Conservation (phyloP, 2,888 invertebrate species). For the Ecliptopera silaceata region DNA sequence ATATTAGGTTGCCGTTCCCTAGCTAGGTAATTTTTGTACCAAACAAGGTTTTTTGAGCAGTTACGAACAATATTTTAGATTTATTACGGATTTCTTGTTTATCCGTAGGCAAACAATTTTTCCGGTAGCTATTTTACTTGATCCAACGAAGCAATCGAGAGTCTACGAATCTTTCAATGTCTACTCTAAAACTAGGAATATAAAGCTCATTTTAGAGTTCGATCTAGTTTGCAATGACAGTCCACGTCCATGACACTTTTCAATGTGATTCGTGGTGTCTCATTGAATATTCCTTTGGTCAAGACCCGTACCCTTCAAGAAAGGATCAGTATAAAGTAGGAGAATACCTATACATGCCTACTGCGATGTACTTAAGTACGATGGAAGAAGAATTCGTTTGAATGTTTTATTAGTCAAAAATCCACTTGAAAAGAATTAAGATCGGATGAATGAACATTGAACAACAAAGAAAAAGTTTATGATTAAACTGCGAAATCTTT, state of each 20-base stretch:
- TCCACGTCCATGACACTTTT: conserved; percentile 7
- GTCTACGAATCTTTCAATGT: no score
- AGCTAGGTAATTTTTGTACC: no score
- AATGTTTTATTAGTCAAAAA: conserved; percentile 13
- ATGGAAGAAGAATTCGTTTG: conserved; percentile 1
- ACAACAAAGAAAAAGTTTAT: no score
- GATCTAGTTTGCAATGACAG: background rate
- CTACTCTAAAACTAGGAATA: background rate
- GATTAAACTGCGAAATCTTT: no score
- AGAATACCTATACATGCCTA: conserved; percentile 10
- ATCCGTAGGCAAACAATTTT: no score
- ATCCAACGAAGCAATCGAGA: no score
- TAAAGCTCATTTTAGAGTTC: background rate
- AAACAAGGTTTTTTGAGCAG: no score
- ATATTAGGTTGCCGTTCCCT: no score
- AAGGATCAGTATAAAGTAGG: conserved; percentile 13
- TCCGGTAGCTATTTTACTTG: no score
- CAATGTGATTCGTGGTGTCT: conserved; percentile 17
- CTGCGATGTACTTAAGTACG: background rate
- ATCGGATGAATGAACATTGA: background rate
- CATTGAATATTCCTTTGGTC: conserved; percentile 29
- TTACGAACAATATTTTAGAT: no score
- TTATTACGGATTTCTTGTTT: no score
- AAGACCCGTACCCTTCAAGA: conserved; percentile 11
- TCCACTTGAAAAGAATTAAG: background rate